These are phyloP conservation scores for Dryococelus australis DNA, from an alignment of 2,888 invertebrate genomes.

Conservation along the genomic window DNA sequence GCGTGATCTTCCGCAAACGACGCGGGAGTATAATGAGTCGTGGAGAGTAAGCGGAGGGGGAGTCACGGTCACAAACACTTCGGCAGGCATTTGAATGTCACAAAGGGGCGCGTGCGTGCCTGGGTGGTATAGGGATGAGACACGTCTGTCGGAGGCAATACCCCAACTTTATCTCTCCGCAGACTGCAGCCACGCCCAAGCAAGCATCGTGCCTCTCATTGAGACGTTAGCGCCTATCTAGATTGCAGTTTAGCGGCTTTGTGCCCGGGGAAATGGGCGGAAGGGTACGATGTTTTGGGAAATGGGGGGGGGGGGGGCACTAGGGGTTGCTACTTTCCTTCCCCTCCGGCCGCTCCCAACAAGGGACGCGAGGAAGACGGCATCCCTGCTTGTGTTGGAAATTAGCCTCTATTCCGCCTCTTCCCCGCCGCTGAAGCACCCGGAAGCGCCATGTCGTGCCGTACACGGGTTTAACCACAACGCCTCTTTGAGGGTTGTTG, in stretches of 20 bases:
- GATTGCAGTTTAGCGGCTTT: neutral
- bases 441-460: no score
- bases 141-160: no score
- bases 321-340: neutral
- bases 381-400: neutral
- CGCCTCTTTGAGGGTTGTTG: no score
- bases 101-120: no score
- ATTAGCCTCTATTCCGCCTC: neutral
- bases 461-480: no score
- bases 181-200: neutral
- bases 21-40: neutral
- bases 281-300: neutral
- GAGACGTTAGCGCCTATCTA: neutral
- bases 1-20: neutral
- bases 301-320: neutral
- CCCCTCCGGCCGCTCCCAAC: neutral
- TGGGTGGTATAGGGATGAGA: no score
- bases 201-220: neutral
- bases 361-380: neutral
- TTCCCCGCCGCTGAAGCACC: neutral
- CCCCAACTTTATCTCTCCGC: neutral
- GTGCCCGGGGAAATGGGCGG: neutral
- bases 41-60: neutral
- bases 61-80: neutral
- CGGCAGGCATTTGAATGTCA: no score